Conservation (phyloP, 2,888 invertebrate genomes). For the Pteria penguin region DNA sequence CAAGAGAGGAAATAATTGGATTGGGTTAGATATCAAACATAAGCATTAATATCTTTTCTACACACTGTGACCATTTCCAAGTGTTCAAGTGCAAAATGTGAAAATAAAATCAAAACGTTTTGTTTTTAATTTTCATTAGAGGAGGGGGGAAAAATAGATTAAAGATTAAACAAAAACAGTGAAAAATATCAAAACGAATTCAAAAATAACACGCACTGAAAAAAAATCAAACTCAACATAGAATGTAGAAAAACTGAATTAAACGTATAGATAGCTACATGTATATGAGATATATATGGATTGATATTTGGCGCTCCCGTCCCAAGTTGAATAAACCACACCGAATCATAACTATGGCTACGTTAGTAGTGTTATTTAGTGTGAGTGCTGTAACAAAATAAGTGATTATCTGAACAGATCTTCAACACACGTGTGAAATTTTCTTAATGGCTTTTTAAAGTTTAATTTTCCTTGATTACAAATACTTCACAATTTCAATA, state of each 20-base stretch:
- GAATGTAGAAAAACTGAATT: background rate
- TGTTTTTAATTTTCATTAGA: background rate
- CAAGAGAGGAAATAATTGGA: background rate
- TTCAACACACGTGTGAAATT: no score
- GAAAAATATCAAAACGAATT: background rate
- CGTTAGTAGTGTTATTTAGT: constrained; percentile 9
- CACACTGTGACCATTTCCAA: constrained; percentile 16
- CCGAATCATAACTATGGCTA: background rate
- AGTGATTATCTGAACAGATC: background rate
- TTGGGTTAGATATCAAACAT: background rate
- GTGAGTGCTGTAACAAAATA: constrained; percentile 1
- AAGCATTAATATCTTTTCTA: background rate
- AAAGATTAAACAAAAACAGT: background rate
- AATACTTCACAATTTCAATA: no score
- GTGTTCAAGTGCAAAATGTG: constrained; percentile 1
- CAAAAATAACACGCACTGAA: background rate
- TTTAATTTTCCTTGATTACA: no score
- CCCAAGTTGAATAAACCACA: constrained; percentile 13
- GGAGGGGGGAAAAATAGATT: background rate
- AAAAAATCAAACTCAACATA: background rate
- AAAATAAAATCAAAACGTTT: no score
- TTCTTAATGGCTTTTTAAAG: no score
- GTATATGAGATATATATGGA: no score
- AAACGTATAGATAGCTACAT: no score
- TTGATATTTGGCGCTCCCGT: background rate